A percentile compares a stretch with the other conserved stretches of the same genome.
These are phyloP conservation scores for Drosophila imparisetae DNA, from an alignment of 2,888 invertebrate species.

Conservation along the genomic window DNA sequence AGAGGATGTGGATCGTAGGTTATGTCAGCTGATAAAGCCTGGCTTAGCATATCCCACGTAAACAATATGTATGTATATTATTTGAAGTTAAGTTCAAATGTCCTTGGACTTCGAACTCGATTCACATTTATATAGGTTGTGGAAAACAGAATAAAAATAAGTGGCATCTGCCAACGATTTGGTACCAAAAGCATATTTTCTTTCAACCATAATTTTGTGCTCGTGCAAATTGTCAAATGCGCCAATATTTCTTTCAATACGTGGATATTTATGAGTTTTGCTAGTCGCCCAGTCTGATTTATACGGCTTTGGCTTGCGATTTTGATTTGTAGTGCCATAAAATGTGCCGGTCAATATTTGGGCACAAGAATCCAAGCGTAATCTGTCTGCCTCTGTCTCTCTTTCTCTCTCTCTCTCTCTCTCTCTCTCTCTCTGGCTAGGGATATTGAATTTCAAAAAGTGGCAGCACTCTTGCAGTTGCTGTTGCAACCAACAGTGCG, in stretches of 20 bases:
- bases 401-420: neutral
- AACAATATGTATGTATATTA: neutral
- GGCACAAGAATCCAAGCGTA: conserved; percentile 3
- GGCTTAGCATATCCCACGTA: no score
- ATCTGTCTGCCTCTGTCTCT: neutral
- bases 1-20: no score
- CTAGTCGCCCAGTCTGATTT: conserved; percentile 44
- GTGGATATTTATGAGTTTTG: conserved; percentile 43
- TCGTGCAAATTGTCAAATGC: conserved; percentile 39
- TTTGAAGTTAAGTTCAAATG: neutral
- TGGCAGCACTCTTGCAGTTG: conserved; percentile 6
- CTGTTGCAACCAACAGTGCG: conserved; percentile 64
- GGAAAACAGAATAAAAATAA: neutral
- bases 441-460: conserved; percentile 62
- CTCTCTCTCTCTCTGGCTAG: conserved; percentile 3
- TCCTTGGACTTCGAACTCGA: neutral
- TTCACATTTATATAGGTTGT: neutral
- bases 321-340: conserved; percentile 64
- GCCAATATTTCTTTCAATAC: conserved; percentile 16
- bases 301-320: conserved; percentile 40
- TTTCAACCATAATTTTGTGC: conserved; percentile 36
- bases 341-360: conserved; percentile 46
- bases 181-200: conserved; percentile 7
- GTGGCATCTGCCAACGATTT: neutral
- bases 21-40: no score